phyloP scores from a whole-genome alignment of 2,797 vertebrate genomes.

The Hoplostethus atlanticus region DNA sequence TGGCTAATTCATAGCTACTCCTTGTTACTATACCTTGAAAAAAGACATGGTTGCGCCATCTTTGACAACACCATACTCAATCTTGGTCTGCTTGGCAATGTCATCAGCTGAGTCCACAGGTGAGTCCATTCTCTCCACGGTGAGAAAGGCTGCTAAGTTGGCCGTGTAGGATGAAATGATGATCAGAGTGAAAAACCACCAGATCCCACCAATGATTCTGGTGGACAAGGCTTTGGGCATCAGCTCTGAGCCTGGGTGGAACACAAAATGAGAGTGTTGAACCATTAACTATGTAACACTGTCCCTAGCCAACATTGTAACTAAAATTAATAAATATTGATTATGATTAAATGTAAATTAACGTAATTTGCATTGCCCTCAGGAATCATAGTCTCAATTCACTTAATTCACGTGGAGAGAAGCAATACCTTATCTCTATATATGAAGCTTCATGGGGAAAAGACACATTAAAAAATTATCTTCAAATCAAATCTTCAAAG shows the following conservation, averaged over 20 bases:
- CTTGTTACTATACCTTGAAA: slow-evolving; percentile 90
- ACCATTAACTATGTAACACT: slow-evolving; percentile 16
- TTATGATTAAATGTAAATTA: slow-evolving; percentile 44
- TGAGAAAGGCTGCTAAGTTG: slow-evolving; percentile 96
- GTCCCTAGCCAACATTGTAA: slow-evolving; percentile 29
- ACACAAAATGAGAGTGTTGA: slow-evolving; percentile 35
- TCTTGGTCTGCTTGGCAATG: slow-evolving; percentile 98
- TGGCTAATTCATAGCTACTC: background rate
- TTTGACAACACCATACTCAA: slow-evolving; percentile 96
- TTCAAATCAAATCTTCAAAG: background rate
- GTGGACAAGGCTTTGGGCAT: slow-evolving; percentile 99
- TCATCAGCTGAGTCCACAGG: slow-evolving; percentile 97
- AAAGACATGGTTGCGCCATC: slow-evolving; percentile 98
- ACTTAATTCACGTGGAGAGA: background rate
- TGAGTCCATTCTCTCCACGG: slow-evolving; percentile 97
- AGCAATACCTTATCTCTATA: too few relatives aligned
- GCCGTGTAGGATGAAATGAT: slow-evolving; percentile 99
- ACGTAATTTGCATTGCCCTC: slow-evolving; percentile 41
- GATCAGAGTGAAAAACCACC: slow-evolving; percentile 99
- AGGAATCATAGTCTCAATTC: slow-evolving; percentile 23
- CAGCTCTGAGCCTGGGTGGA: slow-evolving; percentile 92
- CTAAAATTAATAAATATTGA: slow-evolving; percentile 51
- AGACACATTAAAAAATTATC: too few relatives aligned
- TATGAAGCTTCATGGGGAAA: too few relatives aligned
- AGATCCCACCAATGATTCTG: slow-evolving; percentile 98